phyloP scores from a whole-genome alignment of 2,888 invertebrate genomes.

The Drosophila maculinotata region DNA sequence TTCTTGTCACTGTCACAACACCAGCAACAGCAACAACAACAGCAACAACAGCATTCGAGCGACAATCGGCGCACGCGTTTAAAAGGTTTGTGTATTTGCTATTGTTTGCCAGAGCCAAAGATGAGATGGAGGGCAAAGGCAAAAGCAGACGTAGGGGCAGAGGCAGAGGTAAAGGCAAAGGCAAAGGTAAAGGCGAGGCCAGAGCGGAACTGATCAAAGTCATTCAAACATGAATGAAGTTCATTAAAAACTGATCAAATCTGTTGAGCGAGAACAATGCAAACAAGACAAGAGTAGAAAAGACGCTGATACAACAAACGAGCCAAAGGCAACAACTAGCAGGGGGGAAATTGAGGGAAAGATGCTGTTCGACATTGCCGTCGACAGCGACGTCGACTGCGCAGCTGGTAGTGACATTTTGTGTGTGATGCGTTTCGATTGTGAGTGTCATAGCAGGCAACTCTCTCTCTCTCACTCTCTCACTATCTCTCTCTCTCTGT shows the following conservation, averaged over 20 bases:
- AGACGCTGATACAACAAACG: conserved; percentile 67
- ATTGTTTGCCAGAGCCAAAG: conserved; percentile 53
- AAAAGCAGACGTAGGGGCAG: conserved; percentile 1
- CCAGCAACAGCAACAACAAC: conserved; percentile 17
- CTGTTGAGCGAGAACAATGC: conserved; percentile 78
- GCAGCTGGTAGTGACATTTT: conserved; percentile 68
- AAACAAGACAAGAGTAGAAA: conserved; percentile 71
- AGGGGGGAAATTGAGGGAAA: conserved; percentile 37
- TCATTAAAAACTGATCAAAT: conserved; percentile 84
- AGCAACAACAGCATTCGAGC: conserved; percentile 23
- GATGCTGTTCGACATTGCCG: conserved; percentile 14
- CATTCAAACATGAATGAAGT: conserved; percentile 83
- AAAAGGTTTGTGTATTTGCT: conserved; percentile 71
- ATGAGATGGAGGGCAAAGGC: conserved; percentile 24
- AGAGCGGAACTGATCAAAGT: conserved; percentile 82
- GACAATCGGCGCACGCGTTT: conserved; percentile 72
- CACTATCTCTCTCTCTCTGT: background rate
- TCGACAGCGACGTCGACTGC: conserved; percentile 40
- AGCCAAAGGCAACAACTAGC: conserved; percentile 42
- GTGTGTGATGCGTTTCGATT: conserved; percentile 28
- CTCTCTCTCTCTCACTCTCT: conserved; percentile 6
- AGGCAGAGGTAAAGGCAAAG: background rate
- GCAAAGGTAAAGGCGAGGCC: conserved; percentile 44
- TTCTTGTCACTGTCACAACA: conserved; percentile 63
- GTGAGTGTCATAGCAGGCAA: conserved; percentile 51